phyloP scores from a whole-genome alignment of 2,797 vertebrate genomes.

The Syngnathus acus region DNA sequence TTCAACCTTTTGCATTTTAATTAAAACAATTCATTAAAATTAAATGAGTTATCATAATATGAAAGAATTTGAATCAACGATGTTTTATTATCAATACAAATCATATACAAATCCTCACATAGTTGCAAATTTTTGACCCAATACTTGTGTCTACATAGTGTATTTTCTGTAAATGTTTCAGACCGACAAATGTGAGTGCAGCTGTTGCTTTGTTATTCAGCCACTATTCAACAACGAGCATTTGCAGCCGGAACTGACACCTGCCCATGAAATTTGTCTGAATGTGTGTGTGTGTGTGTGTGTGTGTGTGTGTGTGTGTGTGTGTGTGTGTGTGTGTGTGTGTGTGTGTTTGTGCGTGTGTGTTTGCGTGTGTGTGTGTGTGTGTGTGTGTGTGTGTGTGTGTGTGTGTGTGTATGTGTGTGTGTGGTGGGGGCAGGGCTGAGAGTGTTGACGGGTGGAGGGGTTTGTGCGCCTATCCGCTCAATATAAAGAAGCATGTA shows the following conservation, averaged over 20 bases:
- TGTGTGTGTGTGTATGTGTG: constrained; percentile 1
- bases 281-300: constrained; percentile 13
- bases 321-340: constrained; percentile 1
- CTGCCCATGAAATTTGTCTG: constrained; percentile 50
- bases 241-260: constrained; percentile 10
- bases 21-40: too few species aligned
- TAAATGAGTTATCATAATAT: too few species aligned
- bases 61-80: too few species aligned
- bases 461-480: constrained; percentile 7
- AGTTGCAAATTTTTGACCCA: background rate
- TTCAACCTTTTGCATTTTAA: too few species aligned
- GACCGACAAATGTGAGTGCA: background rate
- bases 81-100: too few species aligned
- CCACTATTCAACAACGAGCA: background rate
- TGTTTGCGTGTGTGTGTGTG: background rate
- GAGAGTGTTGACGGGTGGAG: constrained; percentile 6
- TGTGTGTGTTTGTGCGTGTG: constrained; percentile 9
- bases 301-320: background rate
- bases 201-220: background rate
- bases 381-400: background rate
- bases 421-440: background rate
- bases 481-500: constrained; percentile 11
- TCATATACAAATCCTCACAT: too few species aligned
- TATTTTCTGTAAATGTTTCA: background rate
- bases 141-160: background rate